Percentiles rank a stretch among this genome's conserved stretches.
Evolutionary conservation across 2,888 invertebrate species (phyloP).

Genomic region (Phaonia tiefii): DNA sequence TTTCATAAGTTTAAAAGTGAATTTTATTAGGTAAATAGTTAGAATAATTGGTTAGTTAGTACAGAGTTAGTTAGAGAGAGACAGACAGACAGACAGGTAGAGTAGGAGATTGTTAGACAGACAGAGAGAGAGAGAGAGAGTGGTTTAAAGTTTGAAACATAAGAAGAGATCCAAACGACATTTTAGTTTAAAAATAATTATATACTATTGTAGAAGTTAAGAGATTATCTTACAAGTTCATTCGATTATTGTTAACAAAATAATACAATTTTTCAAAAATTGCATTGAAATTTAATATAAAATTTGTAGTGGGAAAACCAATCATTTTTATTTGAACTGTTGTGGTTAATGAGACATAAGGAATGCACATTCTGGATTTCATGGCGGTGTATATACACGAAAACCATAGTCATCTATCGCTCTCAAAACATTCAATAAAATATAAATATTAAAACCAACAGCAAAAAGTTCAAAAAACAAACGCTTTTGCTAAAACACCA

Average conservation of each 20-base stretch:
- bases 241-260: slow-evolving; percentile 51
- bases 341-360: too few species aligned
- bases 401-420: too few species aligned
- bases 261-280: slow-evolving; percentile 11
- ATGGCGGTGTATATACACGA: too few species aligned
- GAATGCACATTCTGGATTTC: too few species aligned
- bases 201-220: not conserved
- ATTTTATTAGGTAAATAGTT: slow-evolving; percentile 46
- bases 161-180: slow-evolving; percentile 80
- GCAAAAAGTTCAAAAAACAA: too few species aligned
- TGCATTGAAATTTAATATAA: slow-evolving; percentile 19
- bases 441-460: too few species aligned
- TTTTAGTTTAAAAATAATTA: slow-evolving; percentile 70
- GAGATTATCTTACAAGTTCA: slow-evolving; percentile 57
- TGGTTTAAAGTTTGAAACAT: slow-evolving; percentile 55
- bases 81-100: slow-evolving; percentile 59
- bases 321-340: too few species aligned
- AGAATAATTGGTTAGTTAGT: slow-evolving; percentile 1
- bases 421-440: too few species aligned
- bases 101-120: slow-evolving; percentile 66
- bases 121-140: slow-evolving; percentile 54
- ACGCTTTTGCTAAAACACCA: too few species aligned
- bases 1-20: slow-evolving; percentile 19
- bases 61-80: slow-evolving; percentile 43
- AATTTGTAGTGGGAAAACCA: too few species aligned